Conservation (phyloP, 2,113 vertebrate genomes). For the Cyphomyrus discorhynchus region DNA sequence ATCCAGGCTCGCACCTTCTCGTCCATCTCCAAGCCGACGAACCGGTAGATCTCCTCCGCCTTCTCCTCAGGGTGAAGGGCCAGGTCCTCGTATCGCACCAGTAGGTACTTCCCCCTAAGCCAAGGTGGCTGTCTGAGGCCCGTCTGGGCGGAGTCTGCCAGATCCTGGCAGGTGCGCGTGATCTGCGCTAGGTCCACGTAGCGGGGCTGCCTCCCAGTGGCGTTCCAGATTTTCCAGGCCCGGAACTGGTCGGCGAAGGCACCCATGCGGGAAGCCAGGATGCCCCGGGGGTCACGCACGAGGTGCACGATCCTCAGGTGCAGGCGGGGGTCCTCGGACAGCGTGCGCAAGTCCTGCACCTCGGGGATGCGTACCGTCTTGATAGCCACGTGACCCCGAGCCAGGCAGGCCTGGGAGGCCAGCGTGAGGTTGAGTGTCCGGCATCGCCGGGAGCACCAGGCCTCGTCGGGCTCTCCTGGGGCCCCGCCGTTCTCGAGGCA, state of each 20-base stretch:
- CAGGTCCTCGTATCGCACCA: constrained; percentile 70
- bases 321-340: constrained; percentile 66
- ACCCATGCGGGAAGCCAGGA: constrained; percentile 64
- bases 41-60: constrained; percentile 60
- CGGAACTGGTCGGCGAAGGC: constrained; percentile 61
- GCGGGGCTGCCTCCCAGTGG: constrained; percentile 58
- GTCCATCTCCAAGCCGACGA: constrained; percentile 59
- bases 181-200: constrained; percentile 63
- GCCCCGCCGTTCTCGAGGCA: constrained; percentile 40
- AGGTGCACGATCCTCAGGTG: constrained; percentile 68
- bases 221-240: constrained; percentile 70
- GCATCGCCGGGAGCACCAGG: constrained; percentile 62
- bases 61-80: constrained; percentile 58
- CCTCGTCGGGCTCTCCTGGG: constrained; percentile 42
- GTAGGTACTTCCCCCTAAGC: constrained; percentile 63
- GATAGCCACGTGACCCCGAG: constrained; percentile 54
- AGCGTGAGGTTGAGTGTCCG: constrained; percentile 60
- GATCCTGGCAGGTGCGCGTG: constrained; percentile 61
- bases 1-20: constrained; percentile 61
- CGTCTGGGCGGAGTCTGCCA: constrained; percentile 54
- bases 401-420: constrained; percentile 56
- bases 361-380: constrained; percentile 67
- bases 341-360: constrained; percentile 59
- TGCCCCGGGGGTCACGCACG: constrained; percentile 72
- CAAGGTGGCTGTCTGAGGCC: constrained; percentile 55